Evolutionary conservation across 2,888 invertebrate genomes (phyloP).

Genomic region (Busseola fusca): DNA sequence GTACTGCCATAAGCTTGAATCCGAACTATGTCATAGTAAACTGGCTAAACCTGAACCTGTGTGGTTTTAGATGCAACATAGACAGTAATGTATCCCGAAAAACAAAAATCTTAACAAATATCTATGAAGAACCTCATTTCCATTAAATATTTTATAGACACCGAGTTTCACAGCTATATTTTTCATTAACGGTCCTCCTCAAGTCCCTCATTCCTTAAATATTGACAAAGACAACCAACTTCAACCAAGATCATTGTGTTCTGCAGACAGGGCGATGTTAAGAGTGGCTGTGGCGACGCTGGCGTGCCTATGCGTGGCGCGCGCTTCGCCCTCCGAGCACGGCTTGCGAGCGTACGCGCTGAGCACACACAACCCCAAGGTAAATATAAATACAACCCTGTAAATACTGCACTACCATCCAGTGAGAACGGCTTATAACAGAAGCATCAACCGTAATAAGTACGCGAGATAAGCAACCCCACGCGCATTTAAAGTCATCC

Average conservation of each 20-base stretch:
- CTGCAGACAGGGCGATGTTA: slow-evolving; percentile 86
- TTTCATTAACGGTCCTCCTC: slow-evolving; percentile 30
- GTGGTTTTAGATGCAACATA: not conserved
- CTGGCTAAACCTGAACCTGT: not conserved
- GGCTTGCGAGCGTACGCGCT: slow-evolving; percentile 75
- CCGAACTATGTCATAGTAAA: not conserved
- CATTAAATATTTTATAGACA: not conserved
- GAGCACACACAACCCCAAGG: slow-evolving; percentile 78
- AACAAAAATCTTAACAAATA: not conserved
- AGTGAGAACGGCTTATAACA: slow-evolving; percentile 8
- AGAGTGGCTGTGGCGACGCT: slow-evolving; percentile 82
- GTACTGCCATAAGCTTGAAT: not conserved
- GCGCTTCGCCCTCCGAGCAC: slow-evolving; percentile 82
- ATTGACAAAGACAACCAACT: slow-evolving; percentile 40
- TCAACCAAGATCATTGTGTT: slow-evolving; percentile 45
- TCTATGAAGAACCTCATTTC: not conserved
- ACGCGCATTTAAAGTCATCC: not conserved
- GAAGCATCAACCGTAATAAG: slow-evolving; percentile 17
- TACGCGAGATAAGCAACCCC: slow-evolving; percentile 13
- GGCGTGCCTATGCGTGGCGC: slow-evolving; percentile 87
- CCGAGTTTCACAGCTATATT: slow-evolving; percentile 3
- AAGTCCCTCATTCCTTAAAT: slow-evolving; percentile 36
- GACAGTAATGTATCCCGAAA: not conserved
- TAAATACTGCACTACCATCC: slow-evolving; percentile 39
- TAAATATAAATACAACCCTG: slow-evolving; percentile 68